Percentiles rank a stretch among this genome's conserved stretches.
phyloP scores from a whole-genome alignment of 2,113 vertebrate genomes.

The Uropsilus gracilis region DNA sequence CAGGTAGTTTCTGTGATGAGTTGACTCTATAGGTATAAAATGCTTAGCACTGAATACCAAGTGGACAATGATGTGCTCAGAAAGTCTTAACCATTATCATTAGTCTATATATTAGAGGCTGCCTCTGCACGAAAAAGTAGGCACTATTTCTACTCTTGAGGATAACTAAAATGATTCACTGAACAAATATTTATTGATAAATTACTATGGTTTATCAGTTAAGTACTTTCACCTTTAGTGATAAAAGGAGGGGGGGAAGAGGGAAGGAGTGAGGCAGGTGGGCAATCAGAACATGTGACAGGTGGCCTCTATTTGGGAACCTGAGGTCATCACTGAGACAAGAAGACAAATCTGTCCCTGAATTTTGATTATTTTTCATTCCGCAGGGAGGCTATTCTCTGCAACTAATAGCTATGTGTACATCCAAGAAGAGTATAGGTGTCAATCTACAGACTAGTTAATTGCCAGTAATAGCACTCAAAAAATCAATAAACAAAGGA shows the following conservation, averaged over 20 bases:
- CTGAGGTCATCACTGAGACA: not conserved
- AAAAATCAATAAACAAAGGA: conserved; percentile 53
- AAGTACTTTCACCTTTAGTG: not conserved
- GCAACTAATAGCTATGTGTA: not conserved
- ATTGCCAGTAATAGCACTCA: conserved; percentile 66
- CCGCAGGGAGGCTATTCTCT: not conserved
- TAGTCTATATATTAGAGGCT: not conserved
- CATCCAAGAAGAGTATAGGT: conserved; percentile 47
- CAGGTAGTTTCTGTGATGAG: not conserved
- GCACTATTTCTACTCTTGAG: not conserved
- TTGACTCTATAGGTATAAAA: not conserved
- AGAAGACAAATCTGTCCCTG: not conserved
- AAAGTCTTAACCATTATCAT: not conserved
- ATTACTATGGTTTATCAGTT: not conserved
- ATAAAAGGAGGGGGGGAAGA: not conserved
- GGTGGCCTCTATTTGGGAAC: not conserved
- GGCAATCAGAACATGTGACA: not conserved
- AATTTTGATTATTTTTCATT: not conserved
- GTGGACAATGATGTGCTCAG: not conserved
- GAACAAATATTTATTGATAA: not conserved
- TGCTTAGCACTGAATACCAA: not conserved
- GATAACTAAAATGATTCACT: not conserved
- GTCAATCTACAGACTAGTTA: conserved; percentile 60
- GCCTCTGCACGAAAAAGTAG: not conserved
- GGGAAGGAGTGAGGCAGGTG: not conserved